Percentiles rank a stretch among this genome's conserved stretches.
Evolutionary conservation across 1,140 invertebrate genomes (phyloP).

Genomic region (Latrodectus geometricus): DNA sequence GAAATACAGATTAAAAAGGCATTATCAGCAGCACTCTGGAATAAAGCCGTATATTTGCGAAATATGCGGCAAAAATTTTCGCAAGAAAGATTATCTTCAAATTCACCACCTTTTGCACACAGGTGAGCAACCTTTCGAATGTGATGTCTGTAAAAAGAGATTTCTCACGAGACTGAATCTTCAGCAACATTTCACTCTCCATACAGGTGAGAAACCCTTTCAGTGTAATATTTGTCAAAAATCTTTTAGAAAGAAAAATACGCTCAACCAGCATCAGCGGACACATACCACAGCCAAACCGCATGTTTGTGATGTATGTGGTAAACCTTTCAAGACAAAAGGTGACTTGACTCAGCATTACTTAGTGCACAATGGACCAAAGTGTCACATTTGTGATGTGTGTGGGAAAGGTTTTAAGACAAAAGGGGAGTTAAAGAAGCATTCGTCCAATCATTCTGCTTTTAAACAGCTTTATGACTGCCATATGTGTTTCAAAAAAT

Average conservation of each 20-base stretch:
- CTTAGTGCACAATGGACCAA: slow-evolving; percentile 68
- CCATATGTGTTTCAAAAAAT: slow-evolving; percentile 27
- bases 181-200: slow-evolving; percentile 29
- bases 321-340: slow-evolving; percentile 68
- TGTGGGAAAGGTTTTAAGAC: slow-evolving; percentile 70
- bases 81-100: slow-evolving; percentile 53
- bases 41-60: slow-evolving; percentile 67
- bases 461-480: slow-evolving; percentile 31
- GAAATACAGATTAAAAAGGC: slow-evolving; percentile 35
- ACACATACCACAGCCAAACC: slow-evolving; percentile 70
- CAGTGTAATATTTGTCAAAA: slow-evolving; percentile 65
- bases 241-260: slow-evolving; percentile 69
- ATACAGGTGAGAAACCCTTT: slow-evolving; percentile 66
- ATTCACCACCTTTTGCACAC: slow-evolving; percentile 60
- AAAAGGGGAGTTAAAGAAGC: slow-evolving; percentile 27
- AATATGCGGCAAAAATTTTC: slow-evolving; percentile 70
- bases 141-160: slow-evolving; percentile 70
- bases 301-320: slow-evolving; percentile 69
- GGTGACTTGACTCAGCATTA: slow-evolving; percentile 69
- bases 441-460: slow-evolving; percentile 35
- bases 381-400: slow-evolving; percentile 69
- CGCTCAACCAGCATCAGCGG: slow-evolving; percentile 68
- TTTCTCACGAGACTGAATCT: slow-evolving; percentile 70
- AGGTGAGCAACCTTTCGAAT: slow-evolving; percentile 67
- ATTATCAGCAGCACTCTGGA: slow-evolving; percentile 27